Evolutionary conservation across 2,888 invertebrate species (phyloP), one percentile per base, ranked within the genome.

Genomic region (Aleiodes alternator): DNA sequence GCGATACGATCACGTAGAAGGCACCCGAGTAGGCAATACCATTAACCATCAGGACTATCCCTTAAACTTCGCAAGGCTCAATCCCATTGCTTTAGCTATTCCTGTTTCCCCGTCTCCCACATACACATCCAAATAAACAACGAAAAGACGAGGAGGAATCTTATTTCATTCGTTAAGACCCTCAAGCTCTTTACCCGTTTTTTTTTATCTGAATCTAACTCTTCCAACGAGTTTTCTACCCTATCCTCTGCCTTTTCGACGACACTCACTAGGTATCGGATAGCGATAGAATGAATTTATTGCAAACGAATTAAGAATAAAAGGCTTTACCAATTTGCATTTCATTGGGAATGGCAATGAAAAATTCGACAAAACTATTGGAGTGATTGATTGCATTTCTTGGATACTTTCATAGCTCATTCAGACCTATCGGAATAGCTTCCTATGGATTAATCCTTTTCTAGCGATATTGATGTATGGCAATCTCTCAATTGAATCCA

Each of bases 1-100:
- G 50, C 51, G 23, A 76, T 79, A 77, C 70, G 80, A 73, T 72
- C 79, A 80, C 81, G 81, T 57, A 75, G 69, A 73, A 80, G 61
- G 56, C 76, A 81, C 80, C 75, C 79, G 82, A 84, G 81, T 78
- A 81, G 81, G 84, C 83, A 82, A 85, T 86, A 84, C 82, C 84
- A 86, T 86, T 85, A 85, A 83, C 80, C 78, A 78, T 71, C 76
- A 76, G 76, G 75, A 69, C 68, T 50, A 68, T 50, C 51, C 51
- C 51, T 68, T 59, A 57, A 59, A 71, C 31, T 71, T 71, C 29
- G 29, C 59, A 50, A 71, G 43, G 83, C 84, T 86, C 84, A 82
- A 85, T 86, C 79, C 79, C 80, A 79, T 81, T 76, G 76, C 80
- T 79, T 74, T 76, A 72, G 57, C 76, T 80, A 79, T 81, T 78